Conservation (phyloP, 1,140 invertebrate genomes). For the Tenebrio molitor region DNA sequence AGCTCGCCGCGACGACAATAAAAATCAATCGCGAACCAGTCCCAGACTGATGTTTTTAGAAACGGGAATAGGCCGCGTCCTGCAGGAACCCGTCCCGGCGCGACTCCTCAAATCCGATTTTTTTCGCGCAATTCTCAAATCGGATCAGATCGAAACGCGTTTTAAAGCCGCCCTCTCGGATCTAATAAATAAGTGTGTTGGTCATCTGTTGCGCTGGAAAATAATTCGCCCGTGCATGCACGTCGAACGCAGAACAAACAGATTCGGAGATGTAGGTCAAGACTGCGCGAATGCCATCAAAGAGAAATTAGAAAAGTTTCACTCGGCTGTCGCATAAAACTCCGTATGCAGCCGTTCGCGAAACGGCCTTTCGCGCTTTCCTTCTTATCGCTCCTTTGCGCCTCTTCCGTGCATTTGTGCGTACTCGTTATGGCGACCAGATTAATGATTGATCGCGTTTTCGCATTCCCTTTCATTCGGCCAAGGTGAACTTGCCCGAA, state of each 20-base stretch:
- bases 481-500: conserved; percentile 23
- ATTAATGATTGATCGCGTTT: conserved; percentile 19
- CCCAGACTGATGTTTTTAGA: conserved; percentile 51
- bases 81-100: not conserved
- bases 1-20: conserved; percentile 47
- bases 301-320: conserved; percentile 48
- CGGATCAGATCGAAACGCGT: not conserved
- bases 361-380: conserved; percentile 71
- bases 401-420: conserved; percentile 62
- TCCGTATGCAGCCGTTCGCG: not conserved
- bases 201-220: conserved; percentile 21
- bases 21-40: conserved; percentile 50
- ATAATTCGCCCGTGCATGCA: conserved; percentile 19
- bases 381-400: conserved; percentile 96
- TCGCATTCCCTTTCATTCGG: conserved; percentile 7
- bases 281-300: conserved; percentile 39
- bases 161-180: conserved; percentile 6
- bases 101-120: conserved; percentile 14
- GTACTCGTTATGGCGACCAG: conserved; percentile 1
- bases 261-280: conserved; percentile 42
- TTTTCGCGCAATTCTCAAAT: not conserved
- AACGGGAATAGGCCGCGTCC: conserved; percentile 46
- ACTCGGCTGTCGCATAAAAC: conserved; percentile 25
- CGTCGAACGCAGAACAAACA: conserved; percentile 25
- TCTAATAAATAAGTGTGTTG: not conserved